Percentiles rank a stretch among this genome's conserved stretches.
Conservation (phyloP, 2,113 vertebrate species). For the Aviceda subcristata region DNA sequence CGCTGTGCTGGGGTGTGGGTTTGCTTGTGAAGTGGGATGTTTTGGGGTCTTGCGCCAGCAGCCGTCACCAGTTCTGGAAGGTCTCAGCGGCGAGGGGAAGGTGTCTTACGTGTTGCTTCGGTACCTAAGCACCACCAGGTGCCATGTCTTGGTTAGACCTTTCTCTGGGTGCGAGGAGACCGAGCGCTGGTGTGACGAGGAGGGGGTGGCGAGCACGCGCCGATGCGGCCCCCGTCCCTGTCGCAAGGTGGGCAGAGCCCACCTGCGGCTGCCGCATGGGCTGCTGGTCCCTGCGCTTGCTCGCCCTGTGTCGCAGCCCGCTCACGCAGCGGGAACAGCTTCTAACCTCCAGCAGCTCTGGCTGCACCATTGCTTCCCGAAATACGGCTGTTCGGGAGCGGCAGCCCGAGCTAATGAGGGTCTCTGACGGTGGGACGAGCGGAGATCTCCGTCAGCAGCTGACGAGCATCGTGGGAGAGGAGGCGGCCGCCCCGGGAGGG, state of each 20-base stretch:
- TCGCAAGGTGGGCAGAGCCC: background rate
- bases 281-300: conserved; percentile 10
- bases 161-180: background rate
- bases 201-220: too few species aligned
- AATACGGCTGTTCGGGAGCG: background rate
- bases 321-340: background rate
- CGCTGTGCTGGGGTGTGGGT: rapidly evolving
- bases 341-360: background rate
- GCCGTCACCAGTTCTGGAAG: rapidly evolving
- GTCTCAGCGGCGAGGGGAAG: rapidly evolving
- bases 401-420: background rate
- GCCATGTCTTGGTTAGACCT: background rate
- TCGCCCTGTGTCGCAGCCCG: background rate
- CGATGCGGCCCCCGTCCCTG: background rate
- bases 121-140: background rate
- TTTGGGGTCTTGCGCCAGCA: background rate
- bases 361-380: background rate
- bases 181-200: background rate
- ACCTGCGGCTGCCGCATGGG: background rate
- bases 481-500: background rate
- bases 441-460: background rate
- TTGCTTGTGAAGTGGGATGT: background rate
- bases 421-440: background rate
- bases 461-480: background rate
- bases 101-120: background rate